Conservation (phyloP, 2,797 vertebrate genomes). For the Oreonectes daqikongensis region DNA sequence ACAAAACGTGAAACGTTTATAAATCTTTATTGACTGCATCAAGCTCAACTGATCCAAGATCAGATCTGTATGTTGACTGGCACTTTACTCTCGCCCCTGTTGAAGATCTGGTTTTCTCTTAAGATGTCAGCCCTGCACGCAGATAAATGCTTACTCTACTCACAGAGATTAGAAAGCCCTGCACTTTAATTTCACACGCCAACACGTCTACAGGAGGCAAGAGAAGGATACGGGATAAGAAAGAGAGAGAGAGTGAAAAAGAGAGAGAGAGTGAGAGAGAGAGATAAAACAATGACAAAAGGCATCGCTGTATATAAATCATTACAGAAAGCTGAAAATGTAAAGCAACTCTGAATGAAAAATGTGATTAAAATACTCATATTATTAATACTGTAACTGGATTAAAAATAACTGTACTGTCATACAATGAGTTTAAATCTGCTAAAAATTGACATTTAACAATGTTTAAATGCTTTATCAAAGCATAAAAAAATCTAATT, state of each 20-base stretch:
- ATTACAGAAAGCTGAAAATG: not conserved
- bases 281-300: not conserved
- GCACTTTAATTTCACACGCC: conserved; percentile 83
- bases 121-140: conserved; percentile 16
- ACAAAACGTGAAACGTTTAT: too few relatives aligned
- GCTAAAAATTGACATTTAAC: too few relatives aligned
- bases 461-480: too few relatives aligned
- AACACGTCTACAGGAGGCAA: conserved; percentile 62
- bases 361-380: too few relatives aligned
- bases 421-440: too few relatives aligned
- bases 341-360: not conserved
- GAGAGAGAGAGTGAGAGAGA: conserved; percentile 42
- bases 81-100: conserved; percentile 41
- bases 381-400: too few relatives aligned
- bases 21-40: not conserved
- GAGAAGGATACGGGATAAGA: conserved; percentile 45
- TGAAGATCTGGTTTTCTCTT: conserved; percentile 35
- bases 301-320: too few relatives aligned
- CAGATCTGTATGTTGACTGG: conserved; percentile 42
- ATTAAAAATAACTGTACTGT: too few relatives aligned
- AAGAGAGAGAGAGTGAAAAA: conserved; percentile 19
- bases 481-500: too few relatives aligned
- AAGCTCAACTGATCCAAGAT: conserved; percentile 1
- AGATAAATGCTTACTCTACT: conserved; percentile 62
- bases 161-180: conserved; percentile 70